Evolutionary conservation across 1,140 invertebrate species (phyloP), one percentile per base, ranked within the genome.

Genomic region (Eriosoma lanigerum): DNA sequence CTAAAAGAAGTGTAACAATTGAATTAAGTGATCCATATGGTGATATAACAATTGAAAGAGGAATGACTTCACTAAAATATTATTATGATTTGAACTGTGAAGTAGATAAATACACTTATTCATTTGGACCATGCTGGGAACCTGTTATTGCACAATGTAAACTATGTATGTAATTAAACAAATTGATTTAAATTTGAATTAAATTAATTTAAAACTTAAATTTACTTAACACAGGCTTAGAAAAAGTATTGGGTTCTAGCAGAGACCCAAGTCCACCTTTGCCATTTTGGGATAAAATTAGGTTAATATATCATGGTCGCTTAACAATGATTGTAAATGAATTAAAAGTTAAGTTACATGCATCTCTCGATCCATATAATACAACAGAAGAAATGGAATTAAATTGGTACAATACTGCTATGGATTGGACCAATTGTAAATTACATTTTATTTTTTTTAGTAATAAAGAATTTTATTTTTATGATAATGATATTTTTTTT

Each of bases 351-450:
- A 87, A 96, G 52, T 85, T 99, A 83, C 96, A 98, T 86, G 96
- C 96, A 3, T 98, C 96, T 0, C 87, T 97, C 8, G 96, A 99
- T 89, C 98, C 98, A 0, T 99, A 98, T 85, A 99, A 99, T 85
- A 97, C 95, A 0, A 99, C 97, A 0, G 98, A 99, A 86, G 94
- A 99, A 86, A 98, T 99, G 95, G 97, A 99, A 86, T 88, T 98
- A 24, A 94, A 95, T 0, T 99, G 97, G 96, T 92, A 90, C 10
- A 91, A 95, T 82, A 88, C 97, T 1, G 92, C 93, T 24, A 91
- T 99, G 83, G 96, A 99, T 83, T 98, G 97, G 96, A 96, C 95
- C 1, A 97, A 96, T 87, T 96, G 95, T 89, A 87, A 86, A 83
- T 86, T 85, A 64, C 86, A 73, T 46, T 29, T 38, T 38, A 3